These are phyloP conservation scores for Oxystoma pomonae DNA, from an alignment of 2,888 invertebrate species.

Conservation along the genomic window DNA sequence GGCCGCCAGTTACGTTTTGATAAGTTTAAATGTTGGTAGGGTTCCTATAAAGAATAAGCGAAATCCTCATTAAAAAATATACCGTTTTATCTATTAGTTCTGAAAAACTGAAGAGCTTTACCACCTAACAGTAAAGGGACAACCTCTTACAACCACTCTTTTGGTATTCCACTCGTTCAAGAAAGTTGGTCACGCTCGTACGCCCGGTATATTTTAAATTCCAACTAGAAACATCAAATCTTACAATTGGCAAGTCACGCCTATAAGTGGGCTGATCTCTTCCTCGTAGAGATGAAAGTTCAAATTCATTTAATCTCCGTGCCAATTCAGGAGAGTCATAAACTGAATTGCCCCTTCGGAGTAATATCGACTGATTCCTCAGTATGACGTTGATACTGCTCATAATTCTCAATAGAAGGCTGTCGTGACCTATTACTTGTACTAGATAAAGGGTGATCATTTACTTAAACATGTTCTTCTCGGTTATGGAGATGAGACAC, in stretches of 20 bases:
- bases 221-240: neutral
- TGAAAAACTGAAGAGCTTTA: neutral
- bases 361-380: too few relatives aligned
- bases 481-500: too few relatives aligned
- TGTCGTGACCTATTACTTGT: too few relatives aligned
- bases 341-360: neutral
- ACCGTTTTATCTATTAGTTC: neutral
- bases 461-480: too few relatives aligned
- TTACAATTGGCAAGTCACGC: neutral
- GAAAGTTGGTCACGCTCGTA: neutral
- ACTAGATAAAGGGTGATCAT: too few relatives aligned
- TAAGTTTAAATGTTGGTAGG: too few relatives aligned
- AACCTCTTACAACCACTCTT: neutral
- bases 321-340: neutral
- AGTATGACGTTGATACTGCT: too few relatives aligned
- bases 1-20: too few relatives aligned
- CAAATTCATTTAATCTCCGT: neutral
- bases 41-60: too few relatives aligned
- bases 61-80: too few relatives aligned
- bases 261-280: neutral
- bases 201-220: neutral
- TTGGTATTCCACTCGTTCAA: neutral
- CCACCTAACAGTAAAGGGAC: neutral
- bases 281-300: neutral
- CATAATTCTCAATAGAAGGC: too few relatives aligned